phyloP scores from a whole-genome alignment of 2,113 vertebrate genomes.

The Falco punctatus region DNA sequence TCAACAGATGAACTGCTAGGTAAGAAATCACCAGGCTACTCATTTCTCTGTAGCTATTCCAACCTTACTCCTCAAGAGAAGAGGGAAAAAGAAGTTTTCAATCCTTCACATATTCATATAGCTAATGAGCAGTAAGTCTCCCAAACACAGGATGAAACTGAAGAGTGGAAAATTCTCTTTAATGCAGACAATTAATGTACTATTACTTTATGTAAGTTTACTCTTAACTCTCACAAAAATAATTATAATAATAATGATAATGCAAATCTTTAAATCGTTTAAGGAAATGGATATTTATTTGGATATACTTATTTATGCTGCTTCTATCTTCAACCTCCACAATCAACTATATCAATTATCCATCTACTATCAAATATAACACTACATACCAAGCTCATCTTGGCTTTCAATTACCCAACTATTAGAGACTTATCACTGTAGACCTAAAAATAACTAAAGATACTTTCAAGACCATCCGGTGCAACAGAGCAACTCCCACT shows the following conservation, averaged over 20 bases:
- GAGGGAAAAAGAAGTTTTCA: not conserved
- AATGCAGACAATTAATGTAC: not conserved
- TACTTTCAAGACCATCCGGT: not conserved
- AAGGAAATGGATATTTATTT: not conserved
- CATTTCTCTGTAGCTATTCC: not conserved
- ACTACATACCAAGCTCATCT: not conserved
- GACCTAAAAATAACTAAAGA: not conserved
- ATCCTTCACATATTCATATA: not conserved
- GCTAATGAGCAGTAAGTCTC: not conserved
- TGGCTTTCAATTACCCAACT: not conserved
- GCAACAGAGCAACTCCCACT: not conserved
- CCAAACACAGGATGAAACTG: not conserved
- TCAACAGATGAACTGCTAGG: accelerated
- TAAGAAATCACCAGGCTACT: not conserved
- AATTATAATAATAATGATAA: not conserved
- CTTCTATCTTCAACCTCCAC: not conserved
- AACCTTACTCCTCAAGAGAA: not conserved
- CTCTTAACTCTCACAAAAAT: not conserved
- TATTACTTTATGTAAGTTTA: not conserved
- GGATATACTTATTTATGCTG: not conserved
- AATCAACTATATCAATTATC: not conserved
- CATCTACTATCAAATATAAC: not conserved
- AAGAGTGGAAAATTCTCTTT: not conserved
- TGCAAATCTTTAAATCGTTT: not conserved
- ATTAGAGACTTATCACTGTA: not conserved